These are phyloP conservation scores for Edolisoma coerulescens DNA, from an alignment of 2,113 vertebrate species.

Conservation along the genomic window DNA sequence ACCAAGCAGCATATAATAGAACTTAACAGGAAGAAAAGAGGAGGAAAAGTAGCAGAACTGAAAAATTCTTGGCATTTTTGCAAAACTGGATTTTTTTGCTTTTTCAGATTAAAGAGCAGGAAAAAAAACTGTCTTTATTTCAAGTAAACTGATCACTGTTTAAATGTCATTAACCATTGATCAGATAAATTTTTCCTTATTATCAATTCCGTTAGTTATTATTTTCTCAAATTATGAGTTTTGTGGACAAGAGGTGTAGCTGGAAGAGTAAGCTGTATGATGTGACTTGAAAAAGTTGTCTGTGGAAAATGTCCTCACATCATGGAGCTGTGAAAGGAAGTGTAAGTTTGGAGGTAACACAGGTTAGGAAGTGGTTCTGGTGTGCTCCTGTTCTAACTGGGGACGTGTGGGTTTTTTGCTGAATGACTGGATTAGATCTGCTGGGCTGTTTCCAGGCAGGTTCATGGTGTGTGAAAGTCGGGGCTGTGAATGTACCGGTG, in stretches of 20 bases:
- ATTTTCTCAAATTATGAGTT: neutral
- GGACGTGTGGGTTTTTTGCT: neutral
- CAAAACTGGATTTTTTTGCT: neutral
- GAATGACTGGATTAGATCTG: neutral
- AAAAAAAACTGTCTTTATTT: neutral
- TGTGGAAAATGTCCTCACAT: neutral
- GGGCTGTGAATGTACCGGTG: neutral
- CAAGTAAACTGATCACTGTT: neutral
- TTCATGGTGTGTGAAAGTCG: neutral
- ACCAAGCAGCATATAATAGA: neutral
- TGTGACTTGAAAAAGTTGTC: neutral
- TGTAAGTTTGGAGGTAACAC: neutral
- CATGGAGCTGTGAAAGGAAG: neutral
- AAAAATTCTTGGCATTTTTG: slow-evolving; percentile 4
- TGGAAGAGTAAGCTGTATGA: neutral
- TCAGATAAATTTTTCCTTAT: neutral
- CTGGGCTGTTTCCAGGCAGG: neutral
- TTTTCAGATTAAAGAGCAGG: neutral
- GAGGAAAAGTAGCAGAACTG: neutral
- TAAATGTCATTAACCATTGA: neutral
- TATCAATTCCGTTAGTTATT: neutral
- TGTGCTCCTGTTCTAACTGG: neutral
- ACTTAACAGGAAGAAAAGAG: neutral
- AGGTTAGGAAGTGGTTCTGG: neutral
- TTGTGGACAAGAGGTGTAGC: neutral